phyloP scores from a whole-genome alignment of 2,113 vertebrate species.

The Lichenostomus cassidix region DNA sequence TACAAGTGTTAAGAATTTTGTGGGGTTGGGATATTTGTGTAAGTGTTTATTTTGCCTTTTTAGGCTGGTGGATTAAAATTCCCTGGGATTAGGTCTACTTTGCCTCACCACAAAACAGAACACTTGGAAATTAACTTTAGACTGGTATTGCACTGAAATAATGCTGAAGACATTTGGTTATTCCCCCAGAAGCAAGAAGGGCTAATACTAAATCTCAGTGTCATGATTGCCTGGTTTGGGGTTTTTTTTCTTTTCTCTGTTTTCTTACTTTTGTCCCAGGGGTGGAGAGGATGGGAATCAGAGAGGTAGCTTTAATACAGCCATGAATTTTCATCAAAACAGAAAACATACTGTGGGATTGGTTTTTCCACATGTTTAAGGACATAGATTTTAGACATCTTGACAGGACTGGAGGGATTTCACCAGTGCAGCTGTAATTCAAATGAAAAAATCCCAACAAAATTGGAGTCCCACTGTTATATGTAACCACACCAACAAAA shows the following conservation, averaged over 20 bases:
- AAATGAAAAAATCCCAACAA: background rate
- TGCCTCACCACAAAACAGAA: background rate
- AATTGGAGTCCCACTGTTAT: background rate
- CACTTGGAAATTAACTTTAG: background rate
- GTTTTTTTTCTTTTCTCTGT: fast-evolving
- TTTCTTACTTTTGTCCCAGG: background rate
- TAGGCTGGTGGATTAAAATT: background rate
- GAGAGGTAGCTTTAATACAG: background rate
- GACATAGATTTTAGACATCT: background rate
- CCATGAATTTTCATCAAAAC: background rate
- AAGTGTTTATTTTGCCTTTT: background rate
- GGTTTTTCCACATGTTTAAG: background rate
- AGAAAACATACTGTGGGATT: background rate
- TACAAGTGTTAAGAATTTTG: background rate
- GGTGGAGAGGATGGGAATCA: background rate
- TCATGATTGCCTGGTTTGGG: background rate
- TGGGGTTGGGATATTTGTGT: background rate
- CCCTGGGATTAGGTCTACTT: background rate
- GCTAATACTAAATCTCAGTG: background rate
- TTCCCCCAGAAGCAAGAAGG: background rate
- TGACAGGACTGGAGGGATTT: background rate
- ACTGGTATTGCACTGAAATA: background rate
- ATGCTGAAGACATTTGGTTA: background rate
- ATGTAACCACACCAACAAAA: background rate
- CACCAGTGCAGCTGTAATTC: background rate